These are phyloP conservation scores for Indri indri DNA, from an alignment of 2,113 vertebrate genomes.

Conservation along the genomic window DNA sequence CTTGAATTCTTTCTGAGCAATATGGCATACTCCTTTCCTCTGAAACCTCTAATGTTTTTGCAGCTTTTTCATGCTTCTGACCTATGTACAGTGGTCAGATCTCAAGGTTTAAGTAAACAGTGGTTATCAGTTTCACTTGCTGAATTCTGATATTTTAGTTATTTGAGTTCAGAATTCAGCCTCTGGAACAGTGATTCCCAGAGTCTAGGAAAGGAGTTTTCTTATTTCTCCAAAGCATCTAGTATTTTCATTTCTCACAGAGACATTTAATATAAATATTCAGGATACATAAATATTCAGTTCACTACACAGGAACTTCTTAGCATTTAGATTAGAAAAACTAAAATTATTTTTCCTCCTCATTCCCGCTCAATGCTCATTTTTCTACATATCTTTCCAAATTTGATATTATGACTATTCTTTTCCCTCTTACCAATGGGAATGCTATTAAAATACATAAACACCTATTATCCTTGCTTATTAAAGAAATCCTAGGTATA, in stretches of 20 bases:
- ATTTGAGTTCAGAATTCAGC: not conserved
- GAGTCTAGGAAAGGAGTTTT: not conserved
- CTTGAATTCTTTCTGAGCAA: not conserved
- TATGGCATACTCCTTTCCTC: not conserved
- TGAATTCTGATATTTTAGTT: not conserved
- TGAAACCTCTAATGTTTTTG: not conserved
- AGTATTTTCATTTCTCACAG: not conserved
- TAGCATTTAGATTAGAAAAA: constrained; percentile 42
- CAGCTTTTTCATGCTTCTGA: not conserved
- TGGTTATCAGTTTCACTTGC: not conserved
- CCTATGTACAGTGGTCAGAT: not conserved
- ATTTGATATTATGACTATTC: constrained; percentile 5
- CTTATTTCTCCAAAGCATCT: not conserved
- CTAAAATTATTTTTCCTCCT: not conserved
- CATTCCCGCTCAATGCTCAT: not conserved
- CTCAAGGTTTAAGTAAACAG: not conserved
- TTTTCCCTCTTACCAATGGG: not conserved
- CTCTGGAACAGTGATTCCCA: not conserved
- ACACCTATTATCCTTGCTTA: not conserved
- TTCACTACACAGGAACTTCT: not conserved
- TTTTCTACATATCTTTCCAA: not conserved
- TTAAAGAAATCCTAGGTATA: not conserved
- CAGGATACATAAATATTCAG: not conserved
- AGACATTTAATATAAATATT: constrained; percentile 8
- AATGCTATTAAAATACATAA: not conserved